These are phyloP conservation scores for Limnephilus lunatus DNA, from an alignment of 2,888 invertebrate species.

Conservation along the genomic window DNA sequence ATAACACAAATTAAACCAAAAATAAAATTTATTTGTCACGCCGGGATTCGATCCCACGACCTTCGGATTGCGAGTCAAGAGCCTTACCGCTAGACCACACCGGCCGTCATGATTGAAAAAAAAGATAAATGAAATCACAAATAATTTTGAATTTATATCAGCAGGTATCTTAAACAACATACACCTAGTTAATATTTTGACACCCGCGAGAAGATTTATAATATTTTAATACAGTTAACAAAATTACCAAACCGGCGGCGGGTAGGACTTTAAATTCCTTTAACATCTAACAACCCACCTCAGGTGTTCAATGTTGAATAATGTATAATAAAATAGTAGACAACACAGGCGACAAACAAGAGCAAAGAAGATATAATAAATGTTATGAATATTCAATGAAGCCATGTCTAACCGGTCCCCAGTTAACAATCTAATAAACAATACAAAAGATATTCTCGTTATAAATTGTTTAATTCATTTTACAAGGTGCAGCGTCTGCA, in stretches of 20 bases:
- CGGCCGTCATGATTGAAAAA: not conserved
- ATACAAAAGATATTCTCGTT: slow-evolving; percentile 7
- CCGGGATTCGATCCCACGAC: too few species aligned
- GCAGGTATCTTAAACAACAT: not conserved
- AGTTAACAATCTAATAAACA: slow-evolving; percentile 7
- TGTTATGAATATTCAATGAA: slow-evolving; percentile 43
- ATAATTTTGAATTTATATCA: not conserved
- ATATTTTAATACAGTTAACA: not conserved
- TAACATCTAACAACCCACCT: not conserved
- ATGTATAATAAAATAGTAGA: slow-evolving; percentile 3
- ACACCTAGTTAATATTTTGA: not conserved
- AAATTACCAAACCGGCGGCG: not conserved
- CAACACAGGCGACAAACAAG: slow-evolving; percentile 18
- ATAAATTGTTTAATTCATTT: not conserved
- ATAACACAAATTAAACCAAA: too few species aligned
- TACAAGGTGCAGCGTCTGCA: not conserved
- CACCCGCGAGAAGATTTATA: not conserved
- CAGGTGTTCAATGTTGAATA: slow-evolving; percentile 27
- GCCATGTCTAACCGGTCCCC: slow-evolving; percentile 3
- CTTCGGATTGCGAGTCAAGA: too few species aligned
- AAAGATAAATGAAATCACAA: not conserved
- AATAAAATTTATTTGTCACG: too few species aligned
- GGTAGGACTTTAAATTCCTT: not conserved
- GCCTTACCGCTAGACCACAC: too few species aligned
- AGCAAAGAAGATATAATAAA: not conserved